phyloP scores from a whole-genome alignment of 2,888 invertebrate genomes.

The Spilosoma lubricipeda region DNA sequence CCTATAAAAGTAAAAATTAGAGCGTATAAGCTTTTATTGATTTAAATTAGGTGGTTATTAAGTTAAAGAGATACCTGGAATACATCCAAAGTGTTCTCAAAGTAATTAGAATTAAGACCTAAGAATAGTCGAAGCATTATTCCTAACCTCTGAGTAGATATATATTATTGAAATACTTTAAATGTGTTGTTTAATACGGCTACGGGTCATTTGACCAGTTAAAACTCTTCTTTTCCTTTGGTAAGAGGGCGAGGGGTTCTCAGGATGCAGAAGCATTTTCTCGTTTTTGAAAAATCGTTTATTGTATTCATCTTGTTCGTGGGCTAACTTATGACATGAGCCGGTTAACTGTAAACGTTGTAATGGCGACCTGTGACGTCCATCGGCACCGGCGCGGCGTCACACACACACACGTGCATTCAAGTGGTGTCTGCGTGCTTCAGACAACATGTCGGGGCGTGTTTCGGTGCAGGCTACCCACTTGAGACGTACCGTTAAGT shows the following conservation, averaged over 20 bases:
- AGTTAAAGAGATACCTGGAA: too few species aligned
- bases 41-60: too few species aligned
- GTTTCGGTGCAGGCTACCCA: slow-evolving; percentile 9
- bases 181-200: too few species aligned
- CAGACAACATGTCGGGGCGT: slow-evolving; percentile 10
- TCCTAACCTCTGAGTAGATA: too few species aligned
- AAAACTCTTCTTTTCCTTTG: too few species aligned
- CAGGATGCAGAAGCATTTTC: not conserved
- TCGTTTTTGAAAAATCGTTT: not conserved
- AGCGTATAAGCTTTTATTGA: not conserved
- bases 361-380: slow-evolving; percentile 2
- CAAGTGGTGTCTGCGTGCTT: slow-evolving; percentile 18
- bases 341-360: not conserved
- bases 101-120: too few species aligned
- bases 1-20: not conserved
- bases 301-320: not conserved
- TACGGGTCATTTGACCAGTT: not conserved
- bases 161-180: too few species aligned
- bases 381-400: not conserved
- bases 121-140: too few species aligned
- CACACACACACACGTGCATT: slow-evolving; percentile 12
- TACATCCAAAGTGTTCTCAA: too few species aligned
- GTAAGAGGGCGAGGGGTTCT: not conserved
- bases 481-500: slow-evolving; percentile 22
- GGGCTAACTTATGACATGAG: not conserved